These are phyloP conservation scores for Clamator glandarius DNA, from an alignment of 2,797 vertebrate genomes.

Conservation along the genomic window DNA sequence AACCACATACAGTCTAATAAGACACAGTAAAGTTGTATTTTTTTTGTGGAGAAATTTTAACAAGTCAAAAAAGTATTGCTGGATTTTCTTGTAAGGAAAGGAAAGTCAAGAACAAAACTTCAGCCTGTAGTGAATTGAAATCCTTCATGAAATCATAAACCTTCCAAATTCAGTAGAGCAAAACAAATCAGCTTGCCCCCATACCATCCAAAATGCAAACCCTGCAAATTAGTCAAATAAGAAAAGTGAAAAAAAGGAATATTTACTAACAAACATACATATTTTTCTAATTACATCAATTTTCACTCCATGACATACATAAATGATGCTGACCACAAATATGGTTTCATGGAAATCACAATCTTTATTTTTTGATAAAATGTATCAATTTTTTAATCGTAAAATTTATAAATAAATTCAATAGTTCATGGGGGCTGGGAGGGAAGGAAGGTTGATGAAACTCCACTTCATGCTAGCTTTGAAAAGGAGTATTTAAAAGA, in stretches of 20 bases:
- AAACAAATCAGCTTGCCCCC: not conserved
- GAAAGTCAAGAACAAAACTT: not conserved
- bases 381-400: not conserved
- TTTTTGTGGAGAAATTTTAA: not conserved
- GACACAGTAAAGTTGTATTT: not conserved
- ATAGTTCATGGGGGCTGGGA: not conserved
- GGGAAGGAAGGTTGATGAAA: not conserved
- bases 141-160: not conserved
- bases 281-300: not conserved
- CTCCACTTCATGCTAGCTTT: not conserved
- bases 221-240: not conserved
- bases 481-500: slow-evolving; percentile 20
- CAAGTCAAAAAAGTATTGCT: not conserved
- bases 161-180: not conserved
- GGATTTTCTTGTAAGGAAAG: not conserved
- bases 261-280: not conserved
- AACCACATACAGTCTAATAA: not conserved
- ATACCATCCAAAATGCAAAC: not conserved
- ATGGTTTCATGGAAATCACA: not conserved
- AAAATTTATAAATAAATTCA: slow-evolving; percentile 29
- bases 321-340: not conserved
- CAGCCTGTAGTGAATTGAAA: not conserved
- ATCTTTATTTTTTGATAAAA: slow-evolving; percentile 50
- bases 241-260: not conserved
- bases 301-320: not conserved